Evolutionary conservation across 2,797 vertebrate species (phyloP), one percentile per base, ranked within the genome.

Genomic region (Sparus aurata): DNA sequence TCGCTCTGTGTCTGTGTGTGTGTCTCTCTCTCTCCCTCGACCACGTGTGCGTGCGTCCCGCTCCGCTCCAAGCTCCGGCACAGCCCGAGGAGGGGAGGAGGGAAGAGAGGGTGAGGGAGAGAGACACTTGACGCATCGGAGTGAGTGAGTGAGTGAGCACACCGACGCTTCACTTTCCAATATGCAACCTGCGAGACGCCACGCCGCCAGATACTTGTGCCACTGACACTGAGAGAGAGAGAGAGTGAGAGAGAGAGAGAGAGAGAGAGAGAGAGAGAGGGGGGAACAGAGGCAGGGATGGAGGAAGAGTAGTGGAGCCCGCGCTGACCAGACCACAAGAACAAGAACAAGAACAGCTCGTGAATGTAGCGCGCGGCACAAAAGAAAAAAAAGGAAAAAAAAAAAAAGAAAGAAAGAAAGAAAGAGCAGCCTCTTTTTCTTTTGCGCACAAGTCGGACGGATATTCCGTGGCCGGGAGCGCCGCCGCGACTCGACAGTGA

Each of bases 51-150:
- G 71, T 78, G 84, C 62, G 84, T 84, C 84, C 84, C 63, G 38
- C 81, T 77, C 73, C 34, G 69, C 77, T 70, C 34, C 34, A 9
- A 34, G 34, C 34, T 34, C 61, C 75, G 46, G 67, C 70, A 9
- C 66, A 47, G 74, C 27, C 69, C 55, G 75, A 60, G 49, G 46
- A 73, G 68, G 60, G 46, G 38, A 64, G 69, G 75, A 10, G 25
- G 23, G 25, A 34, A 38, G 22, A 76, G 34, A 17, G 25, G 25
- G 15, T 46, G 16, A 13, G 80, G 65, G 78, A 38, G 71, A 38
- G 71, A 69, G 73, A 83, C 89, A 75, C 80, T 58, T 66, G 94
- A 94, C 94, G 94, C 87, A 87, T 92, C 88, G 81, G 90, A 89
- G 95, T 75, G 85, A 87, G 81, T 53, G 87, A 47, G 43, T 5